Evolutionary conservation across 2,113 vertebrate genomes (phyloP), one percentile per base, ranked within the genome.

Genomic region (Ia io): DNA sequence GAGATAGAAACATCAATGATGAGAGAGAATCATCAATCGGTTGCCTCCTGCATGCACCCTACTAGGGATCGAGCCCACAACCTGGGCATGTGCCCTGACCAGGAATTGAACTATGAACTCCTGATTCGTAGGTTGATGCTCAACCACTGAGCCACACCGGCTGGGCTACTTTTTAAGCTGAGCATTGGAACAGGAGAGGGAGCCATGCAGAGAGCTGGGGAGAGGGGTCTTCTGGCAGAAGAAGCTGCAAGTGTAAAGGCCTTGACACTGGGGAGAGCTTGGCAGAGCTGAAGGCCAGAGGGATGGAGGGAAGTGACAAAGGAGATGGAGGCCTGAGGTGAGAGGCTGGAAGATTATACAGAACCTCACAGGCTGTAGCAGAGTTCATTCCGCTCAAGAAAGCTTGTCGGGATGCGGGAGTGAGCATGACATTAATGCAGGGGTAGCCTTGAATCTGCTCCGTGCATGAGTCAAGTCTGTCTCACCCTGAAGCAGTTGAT

Each of bases 381-480:
- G 25, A 53, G 28, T 49, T 79, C 28, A 7, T 49, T 28, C 18
- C 1, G 0, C 32, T 93, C 40, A 9, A 77, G 53, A 77, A 59
- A 32, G 47, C 32, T 42, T 22, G 51, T 56, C 18, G 12, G 49
- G 17, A 8, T 56, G n/a, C 9, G 69, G 11, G 28, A 53, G 8
- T 4, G 3, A 74, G 35, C 9, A 0, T 17, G 35, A 9, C 10
- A 0, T 14, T 7, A 16, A 53, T 25, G 51, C 0, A 22, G 17
- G 47, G 42, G 3, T 42, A 9, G 25, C 3, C 70, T 28, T 63
- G 79, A 53, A 12, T 9, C 61, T 67, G 49, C 20, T 91, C 17
- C 16, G 1, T 16, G 40, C n/a, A 1, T 5, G 69, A 61, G 56
- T 17, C 35, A 25, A 9, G 30, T 53, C 63, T 22, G 2, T 7